Evolutionary conservation across 2,888 invertebrate species (phyloP).

Genomic region (Catocala nupta): DNA sequence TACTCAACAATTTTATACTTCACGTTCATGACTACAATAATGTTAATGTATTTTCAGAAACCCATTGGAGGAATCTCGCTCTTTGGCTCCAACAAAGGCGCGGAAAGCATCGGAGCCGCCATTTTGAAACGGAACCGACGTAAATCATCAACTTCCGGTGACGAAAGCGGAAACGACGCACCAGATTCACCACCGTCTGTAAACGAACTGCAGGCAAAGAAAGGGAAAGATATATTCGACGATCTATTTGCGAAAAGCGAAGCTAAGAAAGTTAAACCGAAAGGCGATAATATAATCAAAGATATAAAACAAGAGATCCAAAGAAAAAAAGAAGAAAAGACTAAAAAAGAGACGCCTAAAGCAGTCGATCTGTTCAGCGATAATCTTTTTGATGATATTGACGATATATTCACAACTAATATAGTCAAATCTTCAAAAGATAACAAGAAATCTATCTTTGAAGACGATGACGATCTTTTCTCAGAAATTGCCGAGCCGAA

Average conservation of each 20-base stretch:
- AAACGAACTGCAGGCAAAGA: slow-evolving; percentile 31
- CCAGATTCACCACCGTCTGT: slow-evolving; percentile 25
- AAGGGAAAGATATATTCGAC: slow-evolving; percentile 72
- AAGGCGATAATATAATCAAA: slow-evolving; percentile 30
- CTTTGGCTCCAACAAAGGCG: slow-evolving; percentile 79
- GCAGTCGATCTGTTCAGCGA: slow-evolving; percentile 74
- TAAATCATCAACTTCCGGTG: slow-evolving; percentile 68
- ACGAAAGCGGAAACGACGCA: slow-evolving; percentile 57
- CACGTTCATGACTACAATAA: too few relatives aligned
- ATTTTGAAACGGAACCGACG: slow-evolving; percentile 72
- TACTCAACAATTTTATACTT: too few relatives aligned
- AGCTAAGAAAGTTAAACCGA: slow-evolving; percentile 49
- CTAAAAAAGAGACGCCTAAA: slow-evolving; percentile 47
- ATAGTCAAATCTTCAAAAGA: slow-evolving; percentile 60
- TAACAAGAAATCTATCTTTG: slow-evolving; percentile 69
- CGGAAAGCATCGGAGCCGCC: slow-evolving; percentile 78
- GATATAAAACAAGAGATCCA: slow-evolving; percentile 34
- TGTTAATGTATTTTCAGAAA: slow-evolving; percentile 78
- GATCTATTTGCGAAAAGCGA: slow-evolving; percentile 70
- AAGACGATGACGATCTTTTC: slow-evolving; percentile 75
- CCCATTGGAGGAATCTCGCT: slow-evolving; percentile 88
- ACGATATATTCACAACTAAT: slow-evolving; percentile 76
- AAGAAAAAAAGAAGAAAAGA: slow-evolving; percentile 37
- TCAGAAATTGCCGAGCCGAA: slow-evolving; percentile 62
- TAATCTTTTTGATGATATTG: slow-evolving; percentile 81